Evolutionary conservation across 2,888 invertebrate genomes (phyloP).

Genomic region (Archaeoteleia sp.): DNA sequence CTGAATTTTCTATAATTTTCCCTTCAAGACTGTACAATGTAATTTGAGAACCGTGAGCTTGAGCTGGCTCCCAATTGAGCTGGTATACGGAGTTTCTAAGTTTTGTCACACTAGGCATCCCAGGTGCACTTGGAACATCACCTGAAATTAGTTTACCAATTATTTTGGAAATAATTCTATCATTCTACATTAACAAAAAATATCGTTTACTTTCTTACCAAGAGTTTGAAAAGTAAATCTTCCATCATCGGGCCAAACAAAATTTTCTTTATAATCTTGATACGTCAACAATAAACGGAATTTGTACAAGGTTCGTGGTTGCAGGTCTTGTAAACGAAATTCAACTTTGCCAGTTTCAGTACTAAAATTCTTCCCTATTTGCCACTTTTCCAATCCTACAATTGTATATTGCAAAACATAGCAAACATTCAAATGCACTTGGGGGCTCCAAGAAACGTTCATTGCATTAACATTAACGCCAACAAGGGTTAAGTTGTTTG

Average conservation of each 20-base stretch:
- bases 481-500: conserved; percentile 79
- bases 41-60: conserved; percentile 85
- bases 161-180: too few species aligned
- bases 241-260: conserved; percentile 84
- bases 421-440: conserved; percentile 74
- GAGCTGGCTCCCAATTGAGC: conserved; percentile 87
- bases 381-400: conserved; percentile 75
- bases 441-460: conserved; percentile 82
- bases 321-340: conserved; percentile 75
- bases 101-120: conserved; percentile 83
- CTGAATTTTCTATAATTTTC: conserved; percentile 65
- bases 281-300: conserved; percentile 83
- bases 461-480: conserved; percentile 80
- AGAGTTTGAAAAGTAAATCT: conserved; percentile 85
- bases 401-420: conserved; percentile 77
- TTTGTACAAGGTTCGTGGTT: conserved; percentile 86
- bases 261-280: conserved; percentile 78
- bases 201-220: conserved; percentile 76
- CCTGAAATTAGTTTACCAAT: conserved; percentile 77
- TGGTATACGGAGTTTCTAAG: conserved; percentile 85
- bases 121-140: conserved; percentile 87
- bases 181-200: conserved; percentile 1
- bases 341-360: conserved; percentile 59
- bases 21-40: conserved; percentile 86
- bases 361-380: conserved; percentile 59